Base-by-base conservation (phyloP, 2,797 vertebrate genomes). In the Heterohyrax brucei region DNA sequence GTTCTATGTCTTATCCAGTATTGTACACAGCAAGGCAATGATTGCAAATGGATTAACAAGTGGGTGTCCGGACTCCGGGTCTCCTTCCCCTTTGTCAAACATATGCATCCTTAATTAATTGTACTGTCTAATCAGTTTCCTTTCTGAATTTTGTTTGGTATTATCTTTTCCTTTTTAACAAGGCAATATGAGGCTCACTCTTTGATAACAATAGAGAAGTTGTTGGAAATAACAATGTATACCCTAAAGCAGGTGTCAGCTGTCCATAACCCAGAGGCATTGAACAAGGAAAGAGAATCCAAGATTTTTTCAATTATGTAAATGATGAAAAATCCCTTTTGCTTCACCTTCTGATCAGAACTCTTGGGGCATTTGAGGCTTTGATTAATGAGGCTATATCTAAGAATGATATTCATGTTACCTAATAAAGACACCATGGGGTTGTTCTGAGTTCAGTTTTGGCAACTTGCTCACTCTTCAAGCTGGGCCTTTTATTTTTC, bases 301-400 rank as follows among this genome's bases (percentile, higher is more conserved):
- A 95, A 96, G 62, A n/a, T 44, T 93, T 93, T 95, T 59, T 70
- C 10, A 96, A 97, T 98, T 97, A 98, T 97, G 97, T 39, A 96
- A 97, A 98, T 97, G 97, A 97, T 87, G 94, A 97, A 98, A 97
- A 97, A 82, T 16, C 81, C 92, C 97, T 97, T 98, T 97, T 44
- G 80, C 95, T 94, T 91, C 94, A 82, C 92, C 83, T 94, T 97
- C 83, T 95, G 87, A 56, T 90, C 97, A 90, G 88, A 97, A 87
- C 56, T 87, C 91, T 92, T 73, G 0, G 4, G 83, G 59, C 88
- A 96, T 81, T 97, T 86, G 56, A 12, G 88, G 93, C 94, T 97
- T 97, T 97, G 96, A 97, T 97, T 96, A 97, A 98, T 88, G 85
- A 98, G 88, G 87, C 89, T 4, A 1, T 92, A 0, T 22, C 73